These are phyloP conservation scores for Coecobrya sp. DNA, from an alignment of 2,888 invertebrate species.

Conservation along the genomic window DNA sequence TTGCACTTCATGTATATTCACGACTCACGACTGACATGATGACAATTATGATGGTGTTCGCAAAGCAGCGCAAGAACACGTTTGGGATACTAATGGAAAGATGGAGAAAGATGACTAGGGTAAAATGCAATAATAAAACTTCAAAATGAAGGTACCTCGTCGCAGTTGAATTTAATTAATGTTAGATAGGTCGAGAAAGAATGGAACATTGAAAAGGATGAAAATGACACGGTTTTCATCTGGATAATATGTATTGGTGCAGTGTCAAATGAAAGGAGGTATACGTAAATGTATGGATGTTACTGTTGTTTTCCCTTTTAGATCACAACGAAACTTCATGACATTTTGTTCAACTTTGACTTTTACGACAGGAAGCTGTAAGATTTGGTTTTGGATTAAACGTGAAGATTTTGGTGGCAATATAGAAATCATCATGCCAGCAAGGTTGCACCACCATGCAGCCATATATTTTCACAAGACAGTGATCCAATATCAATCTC, in stretches of 20 bases:
- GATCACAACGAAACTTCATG: too few species aligned
- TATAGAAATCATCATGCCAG: neutral
- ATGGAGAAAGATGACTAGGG: too few species aligned
- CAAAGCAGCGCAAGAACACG: neutral
- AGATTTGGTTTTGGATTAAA: neutral
- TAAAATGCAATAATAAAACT: neutral
- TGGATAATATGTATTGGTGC: conserved; percentile 20
- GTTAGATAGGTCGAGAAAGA: conserved; percentile 13
- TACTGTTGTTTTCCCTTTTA: too few species aligned
- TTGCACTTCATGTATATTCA: conserved; percentile 44
- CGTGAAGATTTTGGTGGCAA: neutral
- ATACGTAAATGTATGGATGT: neutral
- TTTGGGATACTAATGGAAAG: conserved; percentile 9
- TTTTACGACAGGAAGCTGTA: too few species aligned
- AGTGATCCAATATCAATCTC: neutral
- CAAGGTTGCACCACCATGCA: neutral
- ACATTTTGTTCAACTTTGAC: too few species aligned
- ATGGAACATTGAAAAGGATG: neutral
- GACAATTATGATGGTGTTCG: conserved; percentile 1
- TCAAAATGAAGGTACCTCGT: neutral
- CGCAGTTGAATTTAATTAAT: conserved; percentile 54
- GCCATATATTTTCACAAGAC: neutral
- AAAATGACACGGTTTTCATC: neutral
- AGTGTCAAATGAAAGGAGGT: neutral
- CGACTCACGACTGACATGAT: neutral